Conservation (phyloP, 2,888 invertebrate genomes). For the Prosapia bicincta region DNA sequence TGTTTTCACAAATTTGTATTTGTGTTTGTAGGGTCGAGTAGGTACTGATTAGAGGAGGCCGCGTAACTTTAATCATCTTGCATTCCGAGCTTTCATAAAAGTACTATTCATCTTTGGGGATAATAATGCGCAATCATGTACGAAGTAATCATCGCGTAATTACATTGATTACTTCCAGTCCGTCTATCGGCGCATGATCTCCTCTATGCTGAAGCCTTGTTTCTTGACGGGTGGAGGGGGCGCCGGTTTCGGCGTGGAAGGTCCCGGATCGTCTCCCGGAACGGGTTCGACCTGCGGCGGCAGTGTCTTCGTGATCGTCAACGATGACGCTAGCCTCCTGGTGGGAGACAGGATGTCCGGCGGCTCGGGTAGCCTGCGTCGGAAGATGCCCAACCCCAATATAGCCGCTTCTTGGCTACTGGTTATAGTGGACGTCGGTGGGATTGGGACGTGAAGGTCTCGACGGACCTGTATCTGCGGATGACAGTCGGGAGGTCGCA, state of each 20-base stretch:
- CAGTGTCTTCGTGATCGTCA: constrained; percentile 42
- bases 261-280: constrained; percentile 15
- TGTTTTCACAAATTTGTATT: too few relatives aligned
- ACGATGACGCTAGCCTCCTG: constrained; percentile 32
- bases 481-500: constrained; percentile 58
- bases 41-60: too few relatives aligned
- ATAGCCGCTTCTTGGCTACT: constrained; percentile 51
- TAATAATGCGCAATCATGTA: background rate
- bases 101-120: background rate
- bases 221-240: constrained; percentile 61
- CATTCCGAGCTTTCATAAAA: background rate
- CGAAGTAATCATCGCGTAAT: background rate
- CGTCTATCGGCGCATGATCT: constrained; percentile 77
- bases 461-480: constrained; percentile 68
- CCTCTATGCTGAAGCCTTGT: constrained; percentile 87
- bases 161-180: background rate
- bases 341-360: constrained; percentile 33
- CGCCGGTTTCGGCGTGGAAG: constrained; percentile 43
- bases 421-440: constrained; percentile 72
- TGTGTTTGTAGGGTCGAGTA: too few relatives aligned
- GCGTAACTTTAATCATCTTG: too few relatives aligned
- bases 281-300: constrained; percentile 45
- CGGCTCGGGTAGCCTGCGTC: constrained; percentile 37
- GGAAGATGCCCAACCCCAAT: constrained; percentile 41
- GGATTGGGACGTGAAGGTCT: constrained; percentile 59